A percentile compares a stretch with the other conserved stretches of the same genome.
Conservation (phyloP, 2,888 invertebrate species). For the Leptinotarsa tumamoca region DNA sequence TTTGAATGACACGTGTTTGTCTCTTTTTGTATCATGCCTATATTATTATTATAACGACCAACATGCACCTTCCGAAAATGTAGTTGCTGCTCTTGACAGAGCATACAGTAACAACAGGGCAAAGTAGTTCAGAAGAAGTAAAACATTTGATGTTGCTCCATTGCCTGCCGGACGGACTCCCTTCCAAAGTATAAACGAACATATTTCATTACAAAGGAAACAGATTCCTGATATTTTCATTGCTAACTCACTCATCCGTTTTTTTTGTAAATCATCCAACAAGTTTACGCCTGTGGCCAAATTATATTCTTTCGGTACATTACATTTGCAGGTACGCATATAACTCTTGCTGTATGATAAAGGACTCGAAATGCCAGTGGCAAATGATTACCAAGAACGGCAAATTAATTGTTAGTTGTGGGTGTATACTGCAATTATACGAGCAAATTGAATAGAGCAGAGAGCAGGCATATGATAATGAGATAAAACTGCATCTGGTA, state of each 20-base stretch:
- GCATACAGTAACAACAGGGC: no score
- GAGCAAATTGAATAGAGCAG: constrained; percentile 34
- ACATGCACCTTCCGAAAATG: no score
- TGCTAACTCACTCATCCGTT: constrained; percentile 12
- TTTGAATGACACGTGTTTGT: no score
- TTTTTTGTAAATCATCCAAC: neutral
- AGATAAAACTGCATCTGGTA: constrained; percentile 36
- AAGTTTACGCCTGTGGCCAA: constrained; percentile 22
- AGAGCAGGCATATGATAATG: constrained; percentile 33
- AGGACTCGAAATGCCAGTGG: constrained; percentile 31
- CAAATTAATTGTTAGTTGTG: constrained; percentile 39
- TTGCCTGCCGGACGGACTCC: no score
- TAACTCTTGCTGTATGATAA: constrained; percentile 11
- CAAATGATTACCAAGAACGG: constrained; percentile 33
- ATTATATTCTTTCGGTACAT: constrained; percentile 22
- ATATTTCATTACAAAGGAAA: constrained; percentile 4
- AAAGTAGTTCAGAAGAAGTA: no score
- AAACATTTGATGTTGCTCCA: neutral
- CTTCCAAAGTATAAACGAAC: no score
- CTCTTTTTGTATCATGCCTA: no score
- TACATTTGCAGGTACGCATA: constrained; percentile 19
- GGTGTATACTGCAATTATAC: constrained; percentile 31
- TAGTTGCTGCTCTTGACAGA: no score
- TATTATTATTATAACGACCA: no score
- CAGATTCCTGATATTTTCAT: constrained; percentile 17